Evolutionary conservation across 2,797 vertebrate species (phyloP), one percentile per base, ranked within the genome.

Genomic region (Pteropus rufus): DNA sequence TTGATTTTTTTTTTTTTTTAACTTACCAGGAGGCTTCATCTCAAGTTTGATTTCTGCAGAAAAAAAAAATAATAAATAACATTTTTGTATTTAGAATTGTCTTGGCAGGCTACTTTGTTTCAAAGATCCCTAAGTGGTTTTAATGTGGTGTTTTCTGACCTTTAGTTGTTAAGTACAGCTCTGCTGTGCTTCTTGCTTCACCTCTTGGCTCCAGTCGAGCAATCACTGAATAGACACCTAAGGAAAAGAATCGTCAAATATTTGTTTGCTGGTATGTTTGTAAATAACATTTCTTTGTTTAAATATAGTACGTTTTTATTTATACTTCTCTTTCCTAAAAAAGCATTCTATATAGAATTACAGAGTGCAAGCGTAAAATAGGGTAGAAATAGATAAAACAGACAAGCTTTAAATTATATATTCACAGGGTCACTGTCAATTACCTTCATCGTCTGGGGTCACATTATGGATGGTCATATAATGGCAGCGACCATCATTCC

Each of bases 391-490:
- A 44, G 4, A 24, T 3, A 89, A 75, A 56, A 76, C 77, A 94
- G 36, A 94, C 44, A 39, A 36, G 7, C 10, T 41, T 54, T 70
- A 41, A 19, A 16, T 82, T 9, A 60, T 23, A 41, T 58, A 31
- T 70, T 64, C 69, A 9, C 3, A 36, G n/a, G 21, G 69, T 31
- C 86, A 79, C 36, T 19, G 12, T 75, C 83, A 31, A 98, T 99
- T 99, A 99, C 99, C 99, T 99, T 99, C 99, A 7, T 99, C 99
- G 95, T 99, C 99, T 46, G 99, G 98, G 93, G 99, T 99, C 97
- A 99, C 99, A 1, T 99, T 99, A 98, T 99, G 99, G 98, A 99
- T 99, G 94, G 99, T 99, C 99, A 99, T 99, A 96, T 99, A 99
- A 98, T 99, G 99, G 97, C 99, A 99, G 95, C 99, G 99, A 24